A percentile compares a stretch with the other conserved stretches of the same genome.
Conservation (phyloP, 1,140 invertebrate species). For the Heliconius eleuchia region DNA sequence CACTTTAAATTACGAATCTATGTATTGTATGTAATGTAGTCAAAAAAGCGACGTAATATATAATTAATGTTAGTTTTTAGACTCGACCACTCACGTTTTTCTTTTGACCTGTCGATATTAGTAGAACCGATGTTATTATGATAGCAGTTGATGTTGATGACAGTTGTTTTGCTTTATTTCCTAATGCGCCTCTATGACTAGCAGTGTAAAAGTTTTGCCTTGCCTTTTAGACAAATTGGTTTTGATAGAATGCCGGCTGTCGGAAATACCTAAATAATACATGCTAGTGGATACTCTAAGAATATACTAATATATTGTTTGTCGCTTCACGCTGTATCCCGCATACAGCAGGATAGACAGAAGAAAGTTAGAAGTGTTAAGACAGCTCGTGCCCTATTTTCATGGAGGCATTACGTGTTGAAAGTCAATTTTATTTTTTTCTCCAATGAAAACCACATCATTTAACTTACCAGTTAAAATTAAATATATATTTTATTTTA, state of each 20-base stretch:
- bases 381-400: too few relatives aligned
- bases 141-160: slow-evolving; percentile 66
- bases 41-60: background rate
- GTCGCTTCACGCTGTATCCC: too few relatives aligned
- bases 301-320: too few relatives aligned
- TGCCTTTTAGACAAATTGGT: slow-evolving; percentile 45
- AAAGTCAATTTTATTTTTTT: too few relatives aligned
- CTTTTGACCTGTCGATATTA: background rate
- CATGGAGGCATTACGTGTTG: too few relatives aligned
- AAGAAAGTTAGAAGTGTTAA: too few relatives aligned
- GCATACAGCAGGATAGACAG: too few relatives aligned
- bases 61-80: background rate
- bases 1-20: background rate
- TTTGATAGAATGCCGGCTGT: slow-evolving; percentile 50
- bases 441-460: too few relatives aligned
- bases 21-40: background rate
- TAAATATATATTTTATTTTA: too few relatives aligned
- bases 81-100: background rate
- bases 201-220: slow-evolving; percentile 55
- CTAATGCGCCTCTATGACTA: slow-evolving; percentile 53
- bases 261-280: slow-evolving; percentile 21
- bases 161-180: slow-evolving; percentile 76
- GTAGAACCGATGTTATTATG: slow-evolving; percentile 39
- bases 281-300: background rate
- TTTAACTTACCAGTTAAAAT: too few relatives aligned